Evolutionary conservation across 1,140 invertebrate species (phyloP).

Genomic region (Archegozetes longisetosus): DNA sequence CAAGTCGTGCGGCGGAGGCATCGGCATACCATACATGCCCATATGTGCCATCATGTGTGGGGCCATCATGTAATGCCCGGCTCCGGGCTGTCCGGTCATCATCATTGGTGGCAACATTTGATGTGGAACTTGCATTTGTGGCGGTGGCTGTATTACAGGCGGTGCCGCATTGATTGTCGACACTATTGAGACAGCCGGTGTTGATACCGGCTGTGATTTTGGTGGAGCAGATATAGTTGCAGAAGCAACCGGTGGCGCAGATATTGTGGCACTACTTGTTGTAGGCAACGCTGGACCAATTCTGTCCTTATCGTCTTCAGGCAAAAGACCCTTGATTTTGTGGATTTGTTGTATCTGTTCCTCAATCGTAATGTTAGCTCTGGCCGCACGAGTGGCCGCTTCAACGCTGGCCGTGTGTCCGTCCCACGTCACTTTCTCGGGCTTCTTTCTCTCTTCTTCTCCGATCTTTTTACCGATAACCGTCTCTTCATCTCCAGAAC

Average conservation of each 20-base stretch:
- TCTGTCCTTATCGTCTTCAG: conserved; percentile 77
- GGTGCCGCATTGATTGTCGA: conserved; percentile 18
- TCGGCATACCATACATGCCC: conserved; percentile 3
- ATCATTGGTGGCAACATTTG: conserved; percentile 5
- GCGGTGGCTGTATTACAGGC: neutral
- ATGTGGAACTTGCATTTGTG: neutral
- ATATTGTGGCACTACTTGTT: conserved; percentile 15
- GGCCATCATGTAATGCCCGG: conserved; percentile 6
- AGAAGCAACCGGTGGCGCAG: conserved; percentile 20
- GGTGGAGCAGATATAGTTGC: conserved; percentile 12
- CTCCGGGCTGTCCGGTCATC: conserved; percentile 16
- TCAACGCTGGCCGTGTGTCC: conserved; percentile 91
- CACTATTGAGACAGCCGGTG: conserved; percentile 21
- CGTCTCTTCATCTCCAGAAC: conserved; percentile 93
- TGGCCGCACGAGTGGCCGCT: conserved; percentile 69
- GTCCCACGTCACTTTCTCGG: conserved; percentile 86
- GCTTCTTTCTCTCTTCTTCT: conserved; percentile 70
- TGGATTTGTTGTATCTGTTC: conserved; percentile 96
- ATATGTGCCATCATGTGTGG: conserved; percentile 6
- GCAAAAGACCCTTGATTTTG: conserved; percentile 73
- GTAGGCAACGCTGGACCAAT: conserved; percentile 32
- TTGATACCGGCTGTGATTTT: conserved; percentile 17
- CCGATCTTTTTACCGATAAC: conserved; percentile 94
- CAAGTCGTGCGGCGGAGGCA: neutral
- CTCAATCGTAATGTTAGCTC: conserved; percentile 87